These are phyloP conservation scores for Phrynosoma platyrhinos DNA, from an alignment of 2,113 vertebrate genomes.

Conservation along the genomic window DNA sequence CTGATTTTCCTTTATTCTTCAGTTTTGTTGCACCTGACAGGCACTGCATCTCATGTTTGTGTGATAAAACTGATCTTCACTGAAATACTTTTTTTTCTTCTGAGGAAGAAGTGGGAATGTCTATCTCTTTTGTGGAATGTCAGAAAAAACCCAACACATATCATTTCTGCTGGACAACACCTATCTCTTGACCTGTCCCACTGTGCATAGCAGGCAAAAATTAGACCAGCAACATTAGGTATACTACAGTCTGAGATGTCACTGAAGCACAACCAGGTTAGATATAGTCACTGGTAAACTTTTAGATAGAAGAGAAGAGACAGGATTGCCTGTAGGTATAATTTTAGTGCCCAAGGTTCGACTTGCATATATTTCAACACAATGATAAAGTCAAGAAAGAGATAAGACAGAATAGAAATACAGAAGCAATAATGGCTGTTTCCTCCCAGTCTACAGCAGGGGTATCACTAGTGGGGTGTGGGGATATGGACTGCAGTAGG, in stretches of 20 bases:
- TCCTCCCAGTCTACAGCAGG: too few species aligned
- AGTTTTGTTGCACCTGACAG: neutral
- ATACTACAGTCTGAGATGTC: too few species aligned
- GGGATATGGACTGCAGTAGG: too few species aligned
- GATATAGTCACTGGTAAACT: too few species aligned
- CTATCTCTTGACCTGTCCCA: neutral
- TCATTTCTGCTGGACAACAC: too few species aligned
- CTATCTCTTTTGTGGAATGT: neutral
- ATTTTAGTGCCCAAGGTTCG: neutral
- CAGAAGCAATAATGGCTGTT: too few species aligned
- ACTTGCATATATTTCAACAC: neutral
- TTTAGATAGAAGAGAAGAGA: neutral
- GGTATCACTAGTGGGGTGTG: too few species aligned
- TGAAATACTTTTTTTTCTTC: neutral
- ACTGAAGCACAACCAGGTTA: too few species aligned
- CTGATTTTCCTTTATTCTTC: neutral
- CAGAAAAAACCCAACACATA: neutral
- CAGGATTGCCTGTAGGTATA: neutral
- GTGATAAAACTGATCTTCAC: neutral
- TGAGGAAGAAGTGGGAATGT: neutral
- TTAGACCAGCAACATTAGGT: too few species aligned
- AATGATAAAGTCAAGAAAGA: neutral
- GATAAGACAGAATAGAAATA: neutral
- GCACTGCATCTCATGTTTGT: neutral
- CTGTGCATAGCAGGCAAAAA: neutral